A percentile compares a stretch with the other conserved stretches of the same genome.
phyloP scores from a whole-genome alignment of 2,113 vertebrate genomes.

The Dasyornis broadbenti region DNA sequence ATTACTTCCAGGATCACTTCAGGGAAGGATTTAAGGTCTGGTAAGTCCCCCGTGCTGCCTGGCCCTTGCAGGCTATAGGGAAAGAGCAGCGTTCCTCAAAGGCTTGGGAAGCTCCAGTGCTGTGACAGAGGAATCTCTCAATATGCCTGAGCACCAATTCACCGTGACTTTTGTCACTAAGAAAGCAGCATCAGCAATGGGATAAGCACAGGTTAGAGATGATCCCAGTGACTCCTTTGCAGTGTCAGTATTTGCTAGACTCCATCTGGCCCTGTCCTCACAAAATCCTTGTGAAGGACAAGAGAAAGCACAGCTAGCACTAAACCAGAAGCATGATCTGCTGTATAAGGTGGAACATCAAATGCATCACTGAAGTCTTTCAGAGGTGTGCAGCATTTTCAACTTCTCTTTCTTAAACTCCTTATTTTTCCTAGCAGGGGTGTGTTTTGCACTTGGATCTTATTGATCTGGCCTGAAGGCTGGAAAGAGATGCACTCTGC shows the following conservation, averaged over 20 bases:
- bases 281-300: not conserved
- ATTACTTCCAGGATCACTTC: not conserved
- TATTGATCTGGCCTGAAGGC: not conserved
- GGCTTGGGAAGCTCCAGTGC: not conserved
- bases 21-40: not conserved
- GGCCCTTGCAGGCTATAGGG: not conserved
- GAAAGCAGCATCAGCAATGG: not conserved
- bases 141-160: not conserved
- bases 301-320: not conserved
- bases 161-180: not conserved
- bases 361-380: not conserved
- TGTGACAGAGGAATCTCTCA: not conserved
- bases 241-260: not conserved
- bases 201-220: not conserved
- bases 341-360: not conserved
- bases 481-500: fast-evolving
- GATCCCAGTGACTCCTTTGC: not conserved
- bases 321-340: not conserved
- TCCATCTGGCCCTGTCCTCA: not conserved
- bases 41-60: not conserved
- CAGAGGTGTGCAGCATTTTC: not conserved
- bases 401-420: not conserved
- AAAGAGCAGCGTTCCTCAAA: not conserved
- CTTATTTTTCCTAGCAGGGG: not conserved
- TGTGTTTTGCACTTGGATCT: not conserved